Evolutionary conservation across 1,140 invertebrate genomes (phyloP), one percentile per base, ranked within the genome.

Genomic region (Ceratosolen fusciceps): DNA sequence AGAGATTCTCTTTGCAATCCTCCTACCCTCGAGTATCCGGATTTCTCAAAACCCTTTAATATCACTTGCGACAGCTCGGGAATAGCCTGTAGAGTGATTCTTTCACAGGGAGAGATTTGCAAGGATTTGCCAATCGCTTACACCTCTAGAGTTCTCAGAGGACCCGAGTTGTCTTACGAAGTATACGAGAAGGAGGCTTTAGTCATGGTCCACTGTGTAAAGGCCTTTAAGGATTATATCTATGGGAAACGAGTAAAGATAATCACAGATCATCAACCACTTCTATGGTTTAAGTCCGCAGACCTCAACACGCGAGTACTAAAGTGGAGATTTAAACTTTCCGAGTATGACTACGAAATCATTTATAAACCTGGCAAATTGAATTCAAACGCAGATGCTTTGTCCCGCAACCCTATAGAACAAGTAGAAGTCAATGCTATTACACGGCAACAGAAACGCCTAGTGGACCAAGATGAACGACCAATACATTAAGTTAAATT

Each of bases 321-420:
- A 14, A 76, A 85, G 62, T 91, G 88, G 88, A 37, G 81, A 43
- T 58, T 89, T 29, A 72, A 83, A 74, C 67, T 90, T 29, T 84
- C 86, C 82, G 83, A 86, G 16, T 90, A 85, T 82, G 80, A 88
- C 39, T 86, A 84, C 75, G 60, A 86, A 26, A 81, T 90, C 31
- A 39, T 79, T 10, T 86, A 90, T 78, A 82, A 84, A 81, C 29
- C 58, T 8, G n/a, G 79, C 52, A 81, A 81, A 37, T 43, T 49
- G 9, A 71, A 29, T 26, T 26, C 49, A 49, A 71, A 49, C 16
- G 43, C 58, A 3, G 26, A 29, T 16, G 58, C 58, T 9, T 16
- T 62, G 10, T 62, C 26, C 2, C 26, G 58, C n/a, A 29, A 62
- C 16, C 26, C 16, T 3, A 16, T 62, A 62, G 8, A 47, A 47